Conservation (phyloP, 2,888 invertebrate genomes). For the Dorcus hopei region DNA sequence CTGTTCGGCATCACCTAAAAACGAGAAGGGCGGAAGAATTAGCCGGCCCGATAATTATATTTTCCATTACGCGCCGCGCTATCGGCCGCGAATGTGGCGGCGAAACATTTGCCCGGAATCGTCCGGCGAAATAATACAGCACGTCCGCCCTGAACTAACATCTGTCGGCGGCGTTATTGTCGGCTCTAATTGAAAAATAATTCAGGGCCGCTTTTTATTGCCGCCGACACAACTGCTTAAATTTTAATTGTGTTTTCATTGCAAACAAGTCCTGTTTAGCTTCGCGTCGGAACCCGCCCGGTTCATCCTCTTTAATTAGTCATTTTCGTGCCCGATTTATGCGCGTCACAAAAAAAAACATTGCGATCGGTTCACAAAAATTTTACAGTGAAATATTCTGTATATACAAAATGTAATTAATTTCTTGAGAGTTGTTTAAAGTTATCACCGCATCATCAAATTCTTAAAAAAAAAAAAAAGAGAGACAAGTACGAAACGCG, state of each 20-base stretch:
- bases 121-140: constrained; percentile 30
- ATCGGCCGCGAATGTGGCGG: constrained; percentile 31
- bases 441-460: too few relatives aligned
- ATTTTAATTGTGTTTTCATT: constrained; percentile 17
- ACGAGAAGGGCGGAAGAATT: too few relatives aligned
- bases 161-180: constrained; percentile 28
- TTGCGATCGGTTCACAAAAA: too few relatives aligned
- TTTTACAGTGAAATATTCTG: too few relatives aligned
- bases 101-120: constrained; percentile 33
- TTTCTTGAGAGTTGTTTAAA: too few relatives aligned
- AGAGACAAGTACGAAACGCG: too few relatives aligned
- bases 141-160: constrained; percentile 31
- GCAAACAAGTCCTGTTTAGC: neutral
- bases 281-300: neutral
- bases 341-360: neutral
- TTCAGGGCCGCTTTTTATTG: constrained; percentile 20
- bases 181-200: constrained; percentile 32
- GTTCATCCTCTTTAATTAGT: neutral
- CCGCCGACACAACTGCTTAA: constrained; percentile 10
- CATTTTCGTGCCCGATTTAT: neutral
- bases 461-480: too few relatives aligned
- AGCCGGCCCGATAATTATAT: constrained; percentile 22
- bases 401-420: too few relatives aligned
- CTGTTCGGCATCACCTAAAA: too few relatives aligned
- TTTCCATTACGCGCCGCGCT: constrained; percentile 24